A percentile compares a stretch with the other conserved stretches of the same genome.
phyloP scores from a whole-genome alignment of 2,113 vertebrate genomes.

The Noturus placidus region DNA sequence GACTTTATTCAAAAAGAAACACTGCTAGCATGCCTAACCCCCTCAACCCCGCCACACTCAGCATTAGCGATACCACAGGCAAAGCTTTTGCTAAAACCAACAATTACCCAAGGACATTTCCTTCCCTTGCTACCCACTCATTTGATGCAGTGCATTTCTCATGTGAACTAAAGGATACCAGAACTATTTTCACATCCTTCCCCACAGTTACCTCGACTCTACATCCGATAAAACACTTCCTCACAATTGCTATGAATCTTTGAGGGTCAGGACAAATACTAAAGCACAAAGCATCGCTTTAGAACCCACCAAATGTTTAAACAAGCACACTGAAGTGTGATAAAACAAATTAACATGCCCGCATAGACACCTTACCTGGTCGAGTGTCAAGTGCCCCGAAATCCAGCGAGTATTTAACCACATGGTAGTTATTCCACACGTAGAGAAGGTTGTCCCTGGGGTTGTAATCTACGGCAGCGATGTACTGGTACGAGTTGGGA shows the following conservation, averaged over 20 bases:
- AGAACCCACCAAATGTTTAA: not conserved
- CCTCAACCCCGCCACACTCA: not conserved
- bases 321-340: not conserved
- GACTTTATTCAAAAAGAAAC: constrained; percentile 17
- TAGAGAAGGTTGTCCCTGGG: constrained; percentile 97
- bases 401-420: constrained; percentile 96
- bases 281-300: not conserved
- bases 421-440: constrained; percentile 98
- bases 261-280: not conserved
- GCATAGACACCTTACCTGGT: constrained; percentile 76
- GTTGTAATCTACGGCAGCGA: constrained; percentile 99
- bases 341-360: not conserved
- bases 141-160: not conserved
- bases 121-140: constrained; percentile 9
- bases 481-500: constrained; percentile 98
- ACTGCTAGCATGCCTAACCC: not conserved
- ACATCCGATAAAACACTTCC: not conserved
- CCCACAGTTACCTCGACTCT: not conserved
- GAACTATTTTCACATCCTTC: not conserved
- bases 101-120: constrained; percentile 18
- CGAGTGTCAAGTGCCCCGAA: constrained; percentile 91
- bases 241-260: not conserved
- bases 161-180: not conserved
- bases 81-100: constrained; percentile 24
- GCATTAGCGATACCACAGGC: constrained; percentile 19